Conservation (phyloP, 2,113 vertebrate species). For the Cebus imitator region DNA sequence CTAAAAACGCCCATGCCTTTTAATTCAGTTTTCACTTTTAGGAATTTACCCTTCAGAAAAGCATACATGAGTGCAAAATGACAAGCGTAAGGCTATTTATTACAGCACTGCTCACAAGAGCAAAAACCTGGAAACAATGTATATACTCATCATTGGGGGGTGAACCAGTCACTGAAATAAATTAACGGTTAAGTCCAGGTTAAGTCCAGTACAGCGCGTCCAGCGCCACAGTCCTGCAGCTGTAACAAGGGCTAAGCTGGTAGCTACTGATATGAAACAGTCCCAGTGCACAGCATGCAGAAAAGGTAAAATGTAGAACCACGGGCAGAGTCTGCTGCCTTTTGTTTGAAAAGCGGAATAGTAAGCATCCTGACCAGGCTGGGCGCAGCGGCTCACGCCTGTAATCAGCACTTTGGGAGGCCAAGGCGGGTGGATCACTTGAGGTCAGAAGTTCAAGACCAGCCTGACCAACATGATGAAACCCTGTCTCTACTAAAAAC, state of each 20-base stretch:
- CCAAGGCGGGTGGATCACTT: background rate
- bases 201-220: background rate
- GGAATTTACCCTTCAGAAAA: background rate
- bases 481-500: background rate
- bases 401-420: background rate
- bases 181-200: background rate
- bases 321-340: accelerated
- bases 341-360: background rate
- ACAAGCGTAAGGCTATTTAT: background rate
- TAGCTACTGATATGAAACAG: accelerated
- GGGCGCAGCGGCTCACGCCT: background rate
- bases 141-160: background rate
- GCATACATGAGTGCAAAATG: background rate
- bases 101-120: background rate
- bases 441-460: background rate
- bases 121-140: background rate
- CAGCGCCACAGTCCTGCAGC: background rate
- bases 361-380: background rate
- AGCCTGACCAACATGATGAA: background rate
- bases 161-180: no score
- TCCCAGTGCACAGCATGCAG: background rate
- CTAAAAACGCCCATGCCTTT: background rate
- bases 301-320: no score
- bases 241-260: accelerated
- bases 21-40: background rate